A percentile compares a stretch with the other conserved stretches of the same genome.
Evolutionary conservation across 2,113 vertebrate genomes (phyloP).

Genomic region (Gracilinanus agilis): DNA sequence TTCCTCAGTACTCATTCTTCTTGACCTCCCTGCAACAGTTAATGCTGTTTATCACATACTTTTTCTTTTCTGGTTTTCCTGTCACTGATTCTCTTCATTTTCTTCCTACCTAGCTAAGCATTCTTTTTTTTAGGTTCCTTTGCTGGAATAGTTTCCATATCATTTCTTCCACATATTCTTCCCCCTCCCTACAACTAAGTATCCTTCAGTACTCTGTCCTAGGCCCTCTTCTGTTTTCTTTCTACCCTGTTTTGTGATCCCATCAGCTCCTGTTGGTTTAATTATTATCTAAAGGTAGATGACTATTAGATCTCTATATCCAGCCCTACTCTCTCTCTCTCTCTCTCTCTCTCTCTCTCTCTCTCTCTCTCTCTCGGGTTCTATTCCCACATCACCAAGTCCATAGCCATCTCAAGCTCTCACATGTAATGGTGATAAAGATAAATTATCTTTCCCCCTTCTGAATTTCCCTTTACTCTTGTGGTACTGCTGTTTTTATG

Average conservation of each 20-base stretch:
- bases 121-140: neutral
- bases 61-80: neutral
- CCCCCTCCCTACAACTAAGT: neutral
- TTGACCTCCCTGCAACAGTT: neutral
- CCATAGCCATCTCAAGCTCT: neutral
- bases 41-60: neutral
- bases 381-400: neutral
- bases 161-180: neutral
- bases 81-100: neutral
- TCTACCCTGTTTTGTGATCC: neutral
- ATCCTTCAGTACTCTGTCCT: neutral
- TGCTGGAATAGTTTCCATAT: neutral
- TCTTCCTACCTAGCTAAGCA: neutral
- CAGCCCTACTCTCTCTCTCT: too few species aligned
- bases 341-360: too few species aligned
- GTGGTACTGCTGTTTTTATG: neutral
- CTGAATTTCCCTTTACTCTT: neutral
- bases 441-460: neutral
- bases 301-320: neutral
- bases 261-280: neutral
- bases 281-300: neutral
- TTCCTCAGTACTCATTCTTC: neutral
- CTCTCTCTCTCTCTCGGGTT: too few species aligned
- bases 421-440: neutral
- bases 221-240: neutral